Evolutionary conservation across 2,113 vertebrate species (phyloP), one percentile per base, ranked within the genome.

Genomic region (Abramis brama): DNA sequence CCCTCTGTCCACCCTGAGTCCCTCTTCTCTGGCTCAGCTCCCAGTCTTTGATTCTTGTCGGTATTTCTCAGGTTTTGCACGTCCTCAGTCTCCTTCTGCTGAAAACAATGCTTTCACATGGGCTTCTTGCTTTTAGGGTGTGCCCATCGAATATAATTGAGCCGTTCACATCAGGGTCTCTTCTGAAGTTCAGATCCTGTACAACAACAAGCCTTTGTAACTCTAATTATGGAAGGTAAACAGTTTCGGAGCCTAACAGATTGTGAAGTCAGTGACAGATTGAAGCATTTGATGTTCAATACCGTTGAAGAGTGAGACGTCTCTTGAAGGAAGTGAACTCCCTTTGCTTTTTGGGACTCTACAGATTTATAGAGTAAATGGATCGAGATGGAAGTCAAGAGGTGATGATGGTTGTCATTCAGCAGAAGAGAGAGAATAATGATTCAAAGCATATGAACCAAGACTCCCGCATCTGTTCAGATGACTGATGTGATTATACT

Each of bases 31-130:
- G 45, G 57, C 74, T 39, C 25, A 52, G 45, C 36, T 62, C 76
- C 45, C 68, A 76, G 47, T 23, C 70, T 87, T 87, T 87, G 79
- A 77, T 78, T 89, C 82, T 71, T 6, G 30, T 76, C 78, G 76
- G 50, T 70, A 27, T 79, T 85, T 77, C 82, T 83, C 62, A 83
- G 66, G 71, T 85, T 86, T 86, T 86, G 64, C 60, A 71, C 47
- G 23, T 86, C 75, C 85, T 87, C 70, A 80, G 45, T 78, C 33
- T 71, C 19, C 75, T 84, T 13, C 75, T 62, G 19, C 57, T 79
- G 59, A 60, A 70, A 86, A 89, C 88, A 91, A 89, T 90, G 85
- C 25, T 47, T 86, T 87, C 84, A 82, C 50, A 89, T 23, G 81
- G 62, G 21, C 27, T 76, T 36, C n/a, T 82, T 66, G 30, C 21